Evolutionary conservation across 1,140 invertebrate genomes (phyloP).

Genomic region (Drosophila gunungcola): DNA sequence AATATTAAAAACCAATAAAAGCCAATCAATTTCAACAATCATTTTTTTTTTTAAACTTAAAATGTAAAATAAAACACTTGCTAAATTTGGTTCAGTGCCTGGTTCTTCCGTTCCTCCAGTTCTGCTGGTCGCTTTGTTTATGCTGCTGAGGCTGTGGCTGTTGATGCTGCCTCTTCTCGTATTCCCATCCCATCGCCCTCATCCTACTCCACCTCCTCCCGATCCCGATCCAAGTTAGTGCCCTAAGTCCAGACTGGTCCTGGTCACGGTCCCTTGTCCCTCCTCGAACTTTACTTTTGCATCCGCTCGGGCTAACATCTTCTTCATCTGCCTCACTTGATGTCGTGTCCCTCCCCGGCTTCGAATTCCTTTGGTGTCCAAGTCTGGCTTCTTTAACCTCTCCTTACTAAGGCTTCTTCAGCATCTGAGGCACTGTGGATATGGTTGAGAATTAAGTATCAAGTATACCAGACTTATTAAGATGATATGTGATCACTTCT

Average conservation of each 20-base stretch:
- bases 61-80: not conserved
- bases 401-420: slow-evolving; percentile 31
- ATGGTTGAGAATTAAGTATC: not conserved
- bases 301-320: slow-evolving; percentile 49
- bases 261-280: slow-evolving; percentile 55
- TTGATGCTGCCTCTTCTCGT: slow-evolving; percentile 25
- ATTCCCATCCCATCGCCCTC: not conserved
- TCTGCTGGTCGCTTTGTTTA: slow-evolving; percentile 53
- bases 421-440: slow-evolving; percentile 28
- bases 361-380: slow-evolving; percentile 42
- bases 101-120: slow-evolving; percentile 36
- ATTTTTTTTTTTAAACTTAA: not conserved
- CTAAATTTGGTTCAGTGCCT: slow-evolving; percentile 3
- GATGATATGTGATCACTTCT: no score
- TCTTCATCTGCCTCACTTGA: slow-evolving; percentile 38
- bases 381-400: slow-evolving; percentile 43
- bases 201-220: not conserved
- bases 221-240: not conserved
- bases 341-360: slow-evolving; percentile 20
- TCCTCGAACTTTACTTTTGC: slow-evolving; percentile 26
- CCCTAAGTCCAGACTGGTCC: slow-evolving; percentile 30
- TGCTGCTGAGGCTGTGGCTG: slow-evolving; percentile 31
- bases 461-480: not conserved
- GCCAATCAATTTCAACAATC: not conserved
- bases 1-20: not conserved